Conservation (phyloP, 2,797 vertebrate species). For the Helostoma temminkii region DNA sequence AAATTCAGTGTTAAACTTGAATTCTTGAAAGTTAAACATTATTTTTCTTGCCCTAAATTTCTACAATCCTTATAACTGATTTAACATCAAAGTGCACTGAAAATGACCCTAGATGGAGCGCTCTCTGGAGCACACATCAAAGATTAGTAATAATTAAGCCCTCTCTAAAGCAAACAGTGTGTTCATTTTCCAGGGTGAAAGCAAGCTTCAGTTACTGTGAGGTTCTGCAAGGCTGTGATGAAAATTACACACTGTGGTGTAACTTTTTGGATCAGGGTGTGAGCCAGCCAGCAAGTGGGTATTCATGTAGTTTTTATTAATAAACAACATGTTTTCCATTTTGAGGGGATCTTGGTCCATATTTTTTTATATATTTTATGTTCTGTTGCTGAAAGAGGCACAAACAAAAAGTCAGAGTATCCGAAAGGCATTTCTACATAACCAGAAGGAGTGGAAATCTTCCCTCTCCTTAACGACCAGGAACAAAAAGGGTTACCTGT, state of each 20-base stretch:
- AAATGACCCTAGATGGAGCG: slow-evolving; percentile 39
- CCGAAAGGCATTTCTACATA: no score
- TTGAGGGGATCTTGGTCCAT: no score
- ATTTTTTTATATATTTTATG: no score
- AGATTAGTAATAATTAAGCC: slow-evolving; percentile 66
- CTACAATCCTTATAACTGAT: slow-evolving; percentile 36
- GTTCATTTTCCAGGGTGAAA: slow-evolving; percentile 29
- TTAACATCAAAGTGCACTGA: slow-evolving; percentile 55
- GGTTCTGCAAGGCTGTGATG: slow-evolving; percentile 12
- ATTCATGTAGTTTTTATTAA: no score
- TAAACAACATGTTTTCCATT: no score
- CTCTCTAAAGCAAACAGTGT: slow-evolving; percentile 49
- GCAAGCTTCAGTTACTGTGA: background rate
- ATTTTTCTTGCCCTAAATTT: slow-evolving; percentile 34
- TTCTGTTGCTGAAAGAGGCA: no score
- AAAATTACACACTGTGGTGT: slow-evolving; percentile 5
- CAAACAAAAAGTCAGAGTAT: no score
- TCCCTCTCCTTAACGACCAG: no score
- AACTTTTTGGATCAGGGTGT: background rate
- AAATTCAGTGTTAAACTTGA: no score
- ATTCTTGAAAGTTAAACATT: slow-evolving; percentile 37
- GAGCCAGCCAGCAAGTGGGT: background rate
- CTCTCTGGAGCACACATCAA: slow-evolving; percentile 55
- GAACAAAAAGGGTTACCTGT: no score
- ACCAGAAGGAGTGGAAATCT: no score